Evolutionary conservation across 1,140 invertebrate species (phyloP), one percentile per base, ranked within the genome.

Genomic region (Pemphigus obesinymphae): DNA sequence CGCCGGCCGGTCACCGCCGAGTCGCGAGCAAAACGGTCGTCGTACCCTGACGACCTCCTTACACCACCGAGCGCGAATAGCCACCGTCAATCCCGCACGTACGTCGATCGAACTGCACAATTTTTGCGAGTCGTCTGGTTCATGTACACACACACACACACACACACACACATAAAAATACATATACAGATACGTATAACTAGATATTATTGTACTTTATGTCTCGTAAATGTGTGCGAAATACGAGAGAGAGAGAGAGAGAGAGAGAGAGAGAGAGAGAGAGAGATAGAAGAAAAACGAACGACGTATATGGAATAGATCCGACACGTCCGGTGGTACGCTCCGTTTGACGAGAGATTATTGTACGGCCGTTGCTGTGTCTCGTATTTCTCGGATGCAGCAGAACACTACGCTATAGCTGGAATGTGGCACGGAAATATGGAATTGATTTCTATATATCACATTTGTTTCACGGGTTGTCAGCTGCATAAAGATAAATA

Each of bases 1-100:
- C 75, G 34, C 50, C 20, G 40, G 63, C 61, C 61, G 61, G 29
- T 31, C 58, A 23, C 15, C 17, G 8, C 37, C 37, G 26, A 72
- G 34, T 43, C 40, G 34, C 58, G 40, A 10, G n/a, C 48, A 43
- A 53, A 78, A 78, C 55, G 37, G 75, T 80, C 37, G 76, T 80
- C 55, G 76, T 80, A 80, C 55, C 23, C 15, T 8, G 26, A 40
- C 76, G 76, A 80, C 76, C 76, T 80, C 76, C 48, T 80, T 80
- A 50, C 37, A 37, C 5, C 23, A 17, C 26, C n/a, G 13, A 13
- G 66, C n/a, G n/a, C n/a, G n/a, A n/a, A 8, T 23, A 26, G 43
- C 37, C 26, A 26, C n/a, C n/a, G 31, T 80, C 75, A 26, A 58
- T 78, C 23, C 70, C 8, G 34, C 68, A 34, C 43, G 43, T 48